Evolutionary conservation across 2,888 invertebrate genomes (phyloP), one percentile per base, ranked within the genome.

Genomic region (Meteorus colon): DNA sequence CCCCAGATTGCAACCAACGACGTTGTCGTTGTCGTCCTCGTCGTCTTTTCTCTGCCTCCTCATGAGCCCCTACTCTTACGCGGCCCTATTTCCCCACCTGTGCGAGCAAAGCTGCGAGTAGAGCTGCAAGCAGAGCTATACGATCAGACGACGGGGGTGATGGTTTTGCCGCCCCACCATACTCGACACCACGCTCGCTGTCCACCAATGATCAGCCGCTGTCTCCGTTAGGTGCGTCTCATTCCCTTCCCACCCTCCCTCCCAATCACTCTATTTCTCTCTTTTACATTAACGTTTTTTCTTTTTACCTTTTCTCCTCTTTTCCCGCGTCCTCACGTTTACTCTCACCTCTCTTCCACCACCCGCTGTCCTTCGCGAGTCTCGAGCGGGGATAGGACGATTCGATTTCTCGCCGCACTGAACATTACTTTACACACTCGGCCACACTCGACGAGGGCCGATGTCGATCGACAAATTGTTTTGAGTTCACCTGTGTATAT

Each of bases 151-250:
- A 69, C 51, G 71, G 70, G 74, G 74, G 80, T 80, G 82, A 80
- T 83, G 77, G 80, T 74, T 81, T 79, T 81, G 84, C 84, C 83
- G 82, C 85, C 84, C 84, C 85, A 86, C 85, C 83, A 68, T 74
- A 65, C 67, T 55, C 69, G 62, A 73, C 80, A 84, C 86, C 82
- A 84, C 82, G 79, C 81, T 55, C 76, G 79, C 82, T 85, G 87
- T 86, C 87, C 87, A 83, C 88, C 88, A 88, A 88, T 88, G 88
- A 88, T 88, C 87, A 84, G 84, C 87, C 84, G 84, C 84, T 88
- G 87, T 88, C 87, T 86, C 83, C 78, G 77, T 80, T 31, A 62
- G 74, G n/a, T 73, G 51, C 16, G 41, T 31, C 66, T 60, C 65
- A 72, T 81, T 80, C 82, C 75, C 76, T 79, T 68, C 62, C 63